These are phyloP conservation scores for Argyra leucocephala DNA, from an alignment of 2,888 invertebrate genomes.

Conservation along the genomic window DNA sequence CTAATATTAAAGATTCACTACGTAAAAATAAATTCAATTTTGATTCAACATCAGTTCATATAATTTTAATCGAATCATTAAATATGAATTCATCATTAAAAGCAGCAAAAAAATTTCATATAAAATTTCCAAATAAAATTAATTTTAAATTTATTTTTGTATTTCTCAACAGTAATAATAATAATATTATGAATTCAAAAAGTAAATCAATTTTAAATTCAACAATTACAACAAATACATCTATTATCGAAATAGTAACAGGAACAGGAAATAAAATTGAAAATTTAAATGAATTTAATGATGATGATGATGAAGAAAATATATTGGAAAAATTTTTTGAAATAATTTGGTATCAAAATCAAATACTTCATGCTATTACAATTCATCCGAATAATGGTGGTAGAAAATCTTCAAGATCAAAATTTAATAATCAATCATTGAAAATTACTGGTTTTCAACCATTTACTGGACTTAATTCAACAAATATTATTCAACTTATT, in stretches of 20 bases:
- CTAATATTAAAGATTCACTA: neutral
- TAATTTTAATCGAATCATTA: neutral
- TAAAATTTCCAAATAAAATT: conserved; percentile 8
- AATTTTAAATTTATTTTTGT: conserved; percentile 10
- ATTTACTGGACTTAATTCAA: conserved; percentile 23
- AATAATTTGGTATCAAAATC: conserved; percentile 19
- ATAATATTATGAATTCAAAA: neutral
- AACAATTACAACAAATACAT: no score
- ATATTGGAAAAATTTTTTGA: neutral
- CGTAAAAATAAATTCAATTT: neutral
- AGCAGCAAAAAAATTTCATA: neutral
- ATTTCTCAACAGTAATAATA: neutral
- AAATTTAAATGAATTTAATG: no score
- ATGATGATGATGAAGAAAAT: neutral
- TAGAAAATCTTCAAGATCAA: neutral
- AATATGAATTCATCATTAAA: neutral
- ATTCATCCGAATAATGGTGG: conserved; percentile 25
- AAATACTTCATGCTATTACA: conserved; percentile 30
- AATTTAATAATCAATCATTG: neutral
- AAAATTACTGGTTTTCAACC: conserved; percentile 32
- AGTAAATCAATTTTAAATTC: neutral
- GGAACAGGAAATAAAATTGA: no score
- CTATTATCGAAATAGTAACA: no score
- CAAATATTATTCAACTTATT: neutral
- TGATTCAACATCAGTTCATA: neutral